Evolutionary conservation across 2,113 vertebrate genomes (phyloP).

Genomic region (Anser cygnoides): DNA sequence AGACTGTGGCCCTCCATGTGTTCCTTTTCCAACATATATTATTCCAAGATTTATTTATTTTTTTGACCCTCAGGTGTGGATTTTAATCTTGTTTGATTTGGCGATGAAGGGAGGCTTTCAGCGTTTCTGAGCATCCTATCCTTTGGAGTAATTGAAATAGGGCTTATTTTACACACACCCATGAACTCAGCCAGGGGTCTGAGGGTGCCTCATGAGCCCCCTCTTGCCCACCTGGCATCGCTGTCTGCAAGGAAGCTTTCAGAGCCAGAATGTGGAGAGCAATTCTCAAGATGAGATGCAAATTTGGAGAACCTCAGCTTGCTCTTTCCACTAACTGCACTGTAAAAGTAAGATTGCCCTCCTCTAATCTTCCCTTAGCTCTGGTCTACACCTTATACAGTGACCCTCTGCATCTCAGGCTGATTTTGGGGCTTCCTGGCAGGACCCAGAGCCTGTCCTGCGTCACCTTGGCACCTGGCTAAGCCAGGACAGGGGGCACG

Average conservation of each 20-base stretch:
- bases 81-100: background rate
- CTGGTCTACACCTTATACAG: background rate
- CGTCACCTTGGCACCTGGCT: background rate
- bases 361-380: background rate
- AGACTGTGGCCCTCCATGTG: background rate
- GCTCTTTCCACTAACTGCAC: background rate
- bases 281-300: background rate
- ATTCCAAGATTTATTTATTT: background rate
- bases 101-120: background rate
- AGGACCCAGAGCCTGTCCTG: background rate
- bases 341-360: fast-evolving
- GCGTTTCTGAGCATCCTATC: background rate
- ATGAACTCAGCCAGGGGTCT: background rate
- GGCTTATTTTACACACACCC: background rate
- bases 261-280: background rate
- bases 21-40: background rate
- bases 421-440: background rate
- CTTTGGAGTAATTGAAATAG: background rate
- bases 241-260: background rate
- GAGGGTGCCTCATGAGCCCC: background rate
- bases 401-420: background rate
- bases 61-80: background rate
- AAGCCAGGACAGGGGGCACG: background rate
- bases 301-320: background rate
- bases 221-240: background rate